phyloP scores from a whole-genome alignment of 1,140 invertebrate genomes.

The Drosophila nigromelanica region DNA sequence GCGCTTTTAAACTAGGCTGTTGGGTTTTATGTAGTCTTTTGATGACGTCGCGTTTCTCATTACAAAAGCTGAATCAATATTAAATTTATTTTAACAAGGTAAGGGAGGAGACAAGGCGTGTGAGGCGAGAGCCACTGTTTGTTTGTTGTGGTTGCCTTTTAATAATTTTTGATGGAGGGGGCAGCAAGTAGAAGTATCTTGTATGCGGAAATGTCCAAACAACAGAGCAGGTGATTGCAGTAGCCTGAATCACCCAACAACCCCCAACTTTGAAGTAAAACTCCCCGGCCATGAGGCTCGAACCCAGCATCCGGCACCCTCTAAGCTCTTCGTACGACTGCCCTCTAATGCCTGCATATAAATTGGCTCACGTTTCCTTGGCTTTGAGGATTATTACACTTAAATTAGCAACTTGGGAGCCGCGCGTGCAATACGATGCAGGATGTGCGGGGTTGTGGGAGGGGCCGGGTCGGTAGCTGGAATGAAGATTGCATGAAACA shows the following conservation, averaged over 20 bases:
- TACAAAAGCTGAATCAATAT: constrained; percentile 82
- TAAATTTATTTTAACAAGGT: constrained; percentile 75
- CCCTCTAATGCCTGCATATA: constrained; percentile 76
- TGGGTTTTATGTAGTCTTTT: constrained; percentile 68
- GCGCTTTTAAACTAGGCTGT: constrained; percentile 57
- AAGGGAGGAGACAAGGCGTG: neutral
- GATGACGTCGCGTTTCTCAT: constrained; percentile 78
- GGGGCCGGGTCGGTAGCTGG: constrained; percentile 5
- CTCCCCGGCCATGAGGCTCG: too few species aligned
- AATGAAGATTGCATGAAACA: constrained; percentile 63
- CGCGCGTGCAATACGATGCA: constrained; percentile 61
- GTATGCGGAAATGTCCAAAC: constrained; percentile 25
- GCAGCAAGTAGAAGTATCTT: neutral
- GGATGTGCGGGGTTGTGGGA: neutral
- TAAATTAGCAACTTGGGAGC: constrained; percentile 81
- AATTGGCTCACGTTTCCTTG: constrained; percentile 81
- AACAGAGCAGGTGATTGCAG: constrained; percentile 67
- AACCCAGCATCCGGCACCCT: constrained; percentile 3
- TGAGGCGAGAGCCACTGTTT: constrained; percentile 22
- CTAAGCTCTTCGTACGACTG: constrained; percentile 27
- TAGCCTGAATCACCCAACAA: constrained; percentile 24
- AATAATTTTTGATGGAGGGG: constrained; percentile 56
- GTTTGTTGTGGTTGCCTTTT: constrained; percentile 69
- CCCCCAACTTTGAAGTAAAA: neutral
- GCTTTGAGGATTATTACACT: constrained; percentile 83